phyloP scores from a whole-genome alignment of 1,140 invertebrate species.

The Capitella teleta region DNA sequence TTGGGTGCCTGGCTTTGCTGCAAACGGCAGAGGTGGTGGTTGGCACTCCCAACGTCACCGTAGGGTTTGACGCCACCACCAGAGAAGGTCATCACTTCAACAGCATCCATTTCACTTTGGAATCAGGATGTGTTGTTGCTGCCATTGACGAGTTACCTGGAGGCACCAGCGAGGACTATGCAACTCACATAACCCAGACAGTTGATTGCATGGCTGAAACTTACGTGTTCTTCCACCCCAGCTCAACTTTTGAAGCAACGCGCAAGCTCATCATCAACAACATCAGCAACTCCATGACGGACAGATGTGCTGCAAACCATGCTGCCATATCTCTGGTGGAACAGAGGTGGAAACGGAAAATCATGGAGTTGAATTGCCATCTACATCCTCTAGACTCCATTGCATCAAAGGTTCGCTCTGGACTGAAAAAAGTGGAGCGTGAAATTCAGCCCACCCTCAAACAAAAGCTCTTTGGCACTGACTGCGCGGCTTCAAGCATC shows the following conservation, averaged over 20 bases:
- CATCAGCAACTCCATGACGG: not conserved
- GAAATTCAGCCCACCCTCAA: too few species aligned
- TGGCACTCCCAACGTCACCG: not conserved
- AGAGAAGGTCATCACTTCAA: not conserved
- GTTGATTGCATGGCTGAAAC: not conserved
- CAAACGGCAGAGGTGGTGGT: not conserved
- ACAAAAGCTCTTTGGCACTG: not conserved
- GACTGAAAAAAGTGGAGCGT: not conserved
- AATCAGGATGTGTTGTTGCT: not conserved
- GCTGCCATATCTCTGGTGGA: not conserved
- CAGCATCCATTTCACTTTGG: not conserved
- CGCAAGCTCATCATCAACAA: not conserved
- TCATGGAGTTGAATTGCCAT: not conserved
- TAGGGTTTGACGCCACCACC: slow-evolving; percentile 1
- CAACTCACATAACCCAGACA: not conserved
- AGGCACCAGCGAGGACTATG: not conserved
- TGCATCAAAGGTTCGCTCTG: not conserved
- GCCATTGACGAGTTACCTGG: slow-evolving; percentile 3
- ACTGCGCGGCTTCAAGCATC: not conserved
- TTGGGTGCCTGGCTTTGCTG: not conserved
- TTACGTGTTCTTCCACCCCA: not conserved
- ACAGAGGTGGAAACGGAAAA: not conserved
- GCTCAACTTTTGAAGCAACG: not conserved
- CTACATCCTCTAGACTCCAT: not conserved
- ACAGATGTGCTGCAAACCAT: not conserved